Conservation (phyloP, 2,113 vertebrate species). For the Brachyhypopomus gauderio region DNA sequence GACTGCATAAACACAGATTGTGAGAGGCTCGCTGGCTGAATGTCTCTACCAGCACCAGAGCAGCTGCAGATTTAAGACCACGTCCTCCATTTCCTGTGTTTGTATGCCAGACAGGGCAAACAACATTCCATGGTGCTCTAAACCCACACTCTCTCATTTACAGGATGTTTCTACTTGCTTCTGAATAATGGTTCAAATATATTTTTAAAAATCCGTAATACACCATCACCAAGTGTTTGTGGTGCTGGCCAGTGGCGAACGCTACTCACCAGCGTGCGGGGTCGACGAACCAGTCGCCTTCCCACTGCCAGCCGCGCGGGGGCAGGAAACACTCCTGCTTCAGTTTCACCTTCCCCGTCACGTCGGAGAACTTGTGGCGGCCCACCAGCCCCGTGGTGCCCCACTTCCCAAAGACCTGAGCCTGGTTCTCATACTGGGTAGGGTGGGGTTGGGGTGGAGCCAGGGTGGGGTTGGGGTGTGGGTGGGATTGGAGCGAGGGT, state of each 20-base stretch:
- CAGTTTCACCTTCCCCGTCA: slow-evolving; percentile 96
- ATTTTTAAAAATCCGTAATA: background rate
- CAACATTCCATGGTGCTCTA: background rate
- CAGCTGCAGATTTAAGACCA: slow-evolving; percentile 47
- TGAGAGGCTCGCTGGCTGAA: slow-evolving; percentile 20
- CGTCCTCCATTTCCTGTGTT: slow-evolving; percentile 63
- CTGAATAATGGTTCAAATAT: background rate
- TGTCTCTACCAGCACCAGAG: slow-evolving; percentile 31
- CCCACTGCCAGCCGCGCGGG: slow-evolving; percentile 94
- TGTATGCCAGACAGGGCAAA: slow-evolving; percentile 45
- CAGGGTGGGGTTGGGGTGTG: background rate
- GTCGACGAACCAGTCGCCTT: slow-evolving; percentile 89
- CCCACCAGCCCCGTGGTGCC: slow-evolving; percentile 92
- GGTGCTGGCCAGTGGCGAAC: too few relatives aligned
- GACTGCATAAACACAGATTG: slow-evolving; percentile 56
- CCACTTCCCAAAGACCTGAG: slow-evolving; percentile 92
- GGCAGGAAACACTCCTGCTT: slow-evolving; percentile 94
- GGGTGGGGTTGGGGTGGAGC: background rate
- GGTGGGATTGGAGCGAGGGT: too few relatives aligned
- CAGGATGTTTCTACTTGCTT: background rate
- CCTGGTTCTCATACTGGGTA: slow-evolving; percentile 94
- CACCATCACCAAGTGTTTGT: background rate
- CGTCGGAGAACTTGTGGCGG: slow-evolving; percentile 92
- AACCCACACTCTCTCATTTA: background rate
- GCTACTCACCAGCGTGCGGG: slow-evolving; percentile 83